Evolutionary conservation across 2,797 vertebrate species (phyloP).

Genomic region (Pempheris klunzingeri): DNA sequence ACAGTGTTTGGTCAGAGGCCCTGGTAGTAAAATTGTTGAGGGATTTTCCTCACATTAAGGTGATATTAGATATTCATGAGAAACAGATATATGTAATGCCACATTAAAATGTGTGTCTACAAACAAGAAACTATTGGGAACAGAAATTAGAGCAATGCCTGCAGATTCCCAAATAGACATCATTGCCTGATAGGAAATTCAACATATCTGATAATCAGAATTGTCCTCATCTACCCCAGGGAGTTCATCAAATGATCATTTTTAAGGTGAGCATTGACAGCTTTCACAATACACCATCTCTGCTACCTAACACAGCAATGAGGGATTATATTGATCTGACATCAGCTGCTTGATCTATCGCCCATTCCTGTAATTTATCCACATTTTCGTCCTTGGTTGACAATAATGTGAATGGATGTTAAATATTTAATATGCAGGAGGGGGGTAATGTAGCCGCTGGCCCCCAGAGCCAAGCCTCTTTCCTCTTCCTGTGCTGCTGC

Average conservation of each 20-base stretch:
- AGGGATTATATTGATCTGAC: conserved; percentile 36
- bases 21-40: conserved; percentile 36
- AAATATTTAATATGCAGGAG: conserved; percentile 73
- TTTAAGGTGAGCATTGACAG: neutral
- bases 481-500: conserved; percentile 65
- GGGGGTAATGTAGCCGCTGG: conserved; percentile 55
- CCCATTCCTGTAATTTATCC: conserved; percentile 48
- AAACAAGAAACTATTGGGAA: conserved; percentile 26
- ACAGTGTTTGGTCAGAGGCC: neutral
- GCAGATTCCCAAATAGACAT: conserved; percentile 20
- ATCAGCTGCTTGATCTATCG: conserved; percentile 25
- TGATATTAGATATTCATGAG: conserved; percentile 59
- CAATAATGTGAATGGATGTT: conserved; percentile 67
- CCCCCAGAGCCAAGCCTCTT: conserved; percentile 49
- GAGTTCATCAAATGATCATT: conserved; percentile 13
- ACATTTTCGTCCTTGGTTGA: conserved; percentile 51
- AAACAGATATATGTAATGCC: conserved; percentile 37
- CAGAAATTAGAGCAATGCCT: neutral
- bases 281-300: conserved; percentile 10
- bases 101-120: conserved; percentile 16
- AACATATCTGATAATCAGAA: conserved; percentile 1
- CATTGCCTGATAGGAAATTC: conserved; percentile 9
- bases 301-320: neutral
- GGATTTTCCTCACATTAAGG: conserved; percentile 46
- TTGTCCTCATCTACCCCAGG: neutral